Conservation (phyloP, 2,888 invertebrate species). For the Pseudoips prasinana region DNA sequence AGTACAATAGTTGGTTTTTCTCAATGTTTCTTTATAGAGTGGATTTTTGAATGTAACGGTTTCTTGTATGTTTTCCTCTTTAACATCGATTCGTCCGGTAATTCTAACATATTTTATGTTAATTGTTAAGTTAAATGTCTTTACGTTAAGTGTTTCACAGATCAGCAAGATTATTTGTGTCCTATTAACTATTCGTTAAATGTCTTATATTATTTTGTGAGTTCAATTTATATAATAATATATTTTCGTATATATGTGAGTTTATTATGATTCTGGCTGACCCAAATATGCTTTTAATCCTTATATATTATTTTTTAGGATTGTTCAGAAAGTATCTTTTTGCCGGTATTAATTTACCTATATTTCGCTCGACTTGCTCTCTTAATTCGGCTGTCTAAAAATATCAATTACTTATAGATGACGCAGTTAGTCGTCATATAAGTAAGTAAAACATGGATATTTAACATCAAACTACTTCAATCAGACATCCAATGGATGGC, state of each 20-base stretch:
- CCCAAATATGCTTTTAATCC: constrained; percentile 2
- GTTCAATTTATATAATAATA: background rate
- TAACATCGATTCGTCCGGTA: constrained; percentile 13
- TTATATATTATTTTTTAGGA: too few relatives aligned
- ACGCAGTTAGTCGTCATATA: too few relatives aligned
- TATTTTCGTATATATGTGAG: too few relatives aligned
- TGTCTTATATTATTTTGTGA: constrained; percentile 5
- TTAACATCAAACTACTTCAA: too few relatives aligned
- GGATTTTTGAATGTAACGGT: constrained; percentile 35
- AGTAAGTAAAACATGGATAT: too few relatives aligned
- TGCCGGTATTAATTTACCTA: too few relatives aligned
- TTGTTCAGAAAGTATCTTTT: too few relatives aligned
- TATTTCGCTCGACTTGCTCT: too few relatives aligned
- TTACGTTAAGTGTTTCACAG: constrained; percentile 11
- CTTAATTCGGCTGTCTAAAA: too few relatives aligned
- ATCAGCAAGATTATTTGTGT: constrained; percentile 5
- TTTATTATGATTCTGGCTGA: constrained; percentile 6
- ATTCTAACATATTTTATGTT: constrained; percentile 15
- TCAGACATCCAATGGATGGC: too few relatives aligned
- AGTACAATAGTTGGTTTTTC: constrained; percentile 21
- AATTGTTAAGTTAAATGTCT: constrained; percentile 13
- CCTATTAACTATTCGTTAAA: constrained; percentile 5
- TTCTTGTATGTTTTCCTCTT: constrained; percentile 15
- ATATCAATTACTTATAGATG: too few relatives aligned
- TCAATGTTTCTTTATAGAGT: constrained; percentile 38